Base-by-base conservation (phyloP, 2,113 vertebrate genomes). In the Cygnus atratus region DNA sequence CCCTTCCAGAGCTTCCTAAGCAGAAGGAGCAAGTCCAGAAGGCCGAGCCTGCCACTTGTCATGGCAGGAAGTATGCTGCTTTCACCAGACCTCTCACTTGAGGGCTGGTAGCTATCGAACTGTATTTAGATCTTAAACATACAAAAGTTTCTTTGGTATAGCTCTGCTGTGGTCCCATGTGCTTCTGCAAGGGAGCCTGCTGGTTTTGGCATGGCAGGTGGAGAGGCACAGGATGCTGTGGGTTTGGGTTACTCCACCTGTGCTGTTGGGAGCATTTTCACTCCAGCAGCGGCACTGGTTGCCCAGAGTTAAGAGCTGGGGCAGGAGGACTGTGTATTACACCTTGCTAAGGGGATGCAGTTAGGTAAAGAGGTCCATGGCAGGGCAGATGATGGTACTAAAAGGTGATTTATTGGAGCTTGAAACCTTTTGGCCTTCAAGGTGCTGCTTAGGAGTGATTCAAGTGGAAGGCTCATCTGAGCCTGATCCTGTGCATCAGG, bases 401-500 rank as follows among this genome's bases (percentile, higher is more conserved):
- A 35, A 26, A 50, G 31, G 15, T 33, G 16, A 4, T 22, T 41
- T 92, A 13, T 15, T 12, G n/a, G 15, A 8, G 63, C 33, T 54
- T 35, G 50, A 57, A 57, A 35, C 25, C 22, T 33, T 67, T 59
- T 87, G 57, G 20, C 39, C 39, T 87, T 37, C 26, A 48, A 33
- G 57, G 6, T 8, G 3, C 8, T 31, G 3, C 24, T 61, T 29
- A 18, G n/a, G 21, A 54, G 15, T 2, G 43, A 16, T 19, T 54
- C 29, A 41, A 13, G 35, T 26, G 26, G 29, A 71, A 68, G 19
- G 25, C 12, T 59, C 9, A 19, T 10, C 15, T 71, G 35, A 81
- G 33, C 19, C 4, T 1, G 3, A 12, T 55, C 25, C 20, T 78
- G 39, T 1, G 0, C 10, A 3, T 44, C 21, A 5, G 3, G 2